Conservation (phyloP, 2,113 vertebrate genomes). For the Rutilus rutilus region DNA sequence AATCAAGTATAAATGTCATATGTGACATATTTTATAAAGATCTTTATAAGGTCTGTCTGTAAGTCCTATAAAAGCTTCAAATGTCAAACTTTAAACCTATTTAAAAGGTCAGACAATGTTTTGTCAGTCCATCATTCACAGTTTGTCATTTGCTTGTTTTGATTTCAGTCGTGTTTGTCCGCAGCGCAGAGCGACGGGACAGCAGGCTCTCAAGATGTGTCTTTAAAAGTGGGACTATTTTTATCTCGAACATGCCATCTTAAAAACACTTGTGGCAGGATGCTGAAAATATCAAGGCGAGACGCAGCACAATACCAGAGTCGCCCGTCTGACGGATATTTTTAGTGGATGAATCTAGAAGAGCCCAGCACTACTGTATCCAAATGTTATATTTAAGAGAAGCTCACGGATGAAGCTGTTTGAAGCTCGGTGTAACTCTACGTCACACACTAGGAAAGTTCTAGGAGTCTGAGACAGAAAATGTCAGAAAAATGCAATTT, state of each 20-base stretch:
- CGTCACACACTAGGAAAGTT: neutral
- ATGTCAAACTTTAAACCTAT: neutral
- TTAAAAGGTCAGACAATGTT: neutral
- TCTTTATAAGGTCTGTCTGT: neutral
- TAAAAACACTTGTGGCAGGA: constrained; percentile 1
- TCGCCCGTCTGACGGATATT: neutral
- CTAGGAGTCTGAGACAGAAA: neutral
- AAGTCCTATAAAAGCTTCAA: neutral
- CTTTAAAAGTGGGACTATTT: neutral
- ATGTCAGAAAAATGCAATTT: neutral
- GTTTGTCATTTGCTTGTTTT: too few relatives aligned
- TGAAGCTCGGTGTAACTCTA: neutral
- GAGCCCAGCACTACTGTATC: neutral
- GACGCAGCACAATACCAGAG: neutral
- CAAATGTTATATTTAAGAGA: neutral
- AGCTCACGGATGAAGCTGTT: neutral
- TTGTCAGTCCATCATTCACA: too few relatives aligned
- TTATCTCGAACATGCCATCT: neutral
- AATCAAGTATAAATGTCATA: neutral
- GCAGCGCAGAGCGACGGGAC: too few relatives aligned
- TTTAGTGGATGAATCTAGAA: neutral
- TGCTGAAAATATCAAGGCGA: neutral
- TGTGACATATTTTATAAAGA: neutral
- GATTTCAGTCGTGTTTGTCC: too few relatives aligned
- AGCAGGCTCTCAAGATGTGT: neutral